Evolutionary conservation across 2,113 vertebrate species (phyloP).

Genomic region (Clarias batrachus): DNA sequence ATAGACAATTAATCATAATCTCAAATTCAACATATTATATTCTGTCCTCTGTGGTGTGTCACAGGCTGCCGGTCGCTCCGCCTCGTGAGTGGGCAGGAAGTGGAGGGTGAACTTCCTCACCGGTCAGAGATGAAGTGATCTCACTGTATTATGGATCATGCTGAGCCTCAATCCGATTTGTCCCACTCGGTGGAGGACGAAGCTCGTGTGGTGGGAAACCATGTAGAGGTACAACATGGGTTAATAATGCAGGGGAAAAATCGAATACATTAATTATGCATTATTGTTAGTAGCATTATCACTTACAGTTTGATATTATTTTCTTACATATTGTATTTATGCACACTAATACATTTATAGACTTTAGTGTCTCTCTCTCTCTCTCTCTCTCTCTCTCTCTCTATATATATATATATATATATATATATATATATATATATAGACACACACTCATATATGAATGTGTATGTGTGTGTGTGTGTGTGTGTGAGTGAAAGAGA

Average conservation of each 20-base stretch:
- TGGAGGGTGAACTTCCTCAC: constrained; percentile 41
- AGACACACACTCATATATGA: neutral
- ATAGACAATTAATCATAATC: neutral
- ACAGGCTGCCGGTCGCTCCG: neutral
- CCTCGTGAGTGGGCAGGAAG: neutral
- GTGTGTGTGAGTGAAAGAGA: neutral
- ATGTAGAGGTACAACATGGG: constrained; percentile 64
- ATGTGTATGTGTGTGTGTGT: neutral
- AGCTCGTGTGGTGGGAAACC: constrained; percentile 58
- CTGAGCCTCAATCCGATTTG: constrained; percentile 48
- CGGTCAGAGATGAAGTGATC: constrained; percentile 59
- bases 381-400: too few relatives aligned
- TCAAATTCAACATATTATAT: neutral
- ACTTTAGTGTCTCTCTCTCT: too few relatives aligned
- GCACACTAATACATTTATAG: too few relatives aligned
- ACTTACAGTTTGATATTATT: neutral
- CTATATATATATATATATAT: too few relatives aligned
- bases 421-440: too few relatives aligned
- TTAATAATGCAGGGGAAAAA: neutral
- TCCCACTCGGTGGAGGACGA: constrained; percentile 51
- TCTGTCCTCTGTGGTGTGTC: neutral
- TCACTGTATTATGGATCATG: constrained; percentile 52
- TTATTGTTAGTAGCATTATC: neutral
- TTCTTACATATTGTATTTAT: neutral
- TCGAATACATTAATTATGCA: neutral